phyloP scores from a whole-genome alignment of 2,113 vertebrate species.

The Colaptes auratus region DNA sequence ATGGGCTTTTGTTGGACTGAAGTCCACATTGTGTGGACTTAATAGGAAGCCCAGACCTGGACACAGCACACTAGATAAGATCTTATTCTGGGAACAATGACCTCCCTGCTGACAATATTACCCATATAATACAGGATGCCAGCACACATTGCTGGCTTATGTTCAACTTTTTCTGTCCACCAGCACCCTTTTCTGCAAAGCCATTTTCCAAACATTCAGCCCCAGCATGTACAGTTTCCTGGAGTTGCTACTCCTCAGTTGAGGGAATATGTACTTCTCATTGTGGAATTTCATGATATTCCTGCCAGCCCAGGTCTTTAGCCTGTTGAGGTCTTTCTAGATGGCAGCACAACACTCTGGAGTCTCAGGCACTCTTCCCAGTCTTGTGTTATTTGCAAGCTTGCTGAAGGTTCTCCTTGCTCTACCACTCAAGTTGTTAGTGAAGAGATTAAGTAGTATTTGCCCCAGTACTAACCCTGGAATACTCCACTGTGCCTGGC shows the following conservation, averaged over 20 bases:
- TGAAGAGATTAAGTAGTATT: too few relatives aligned
- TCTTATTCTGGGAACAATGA: background rate
- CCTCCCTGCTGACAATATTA: background rate
- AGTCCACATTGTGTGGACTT: too few relatives aligned
- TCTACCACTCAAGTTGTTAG: too few relatives aligned
- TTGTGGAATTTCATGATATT: too few relatives aligned
- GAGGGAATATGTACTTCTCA: background rate
- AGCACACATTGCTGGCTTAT: background rate
- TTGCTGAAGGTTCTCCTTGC: too few relatives aligned
- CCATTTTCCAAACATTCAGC: background rate
- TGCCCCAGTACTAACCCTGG: background rate
- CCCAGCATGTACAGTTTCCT: background rate
- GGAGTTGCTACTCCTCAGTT: background rate
- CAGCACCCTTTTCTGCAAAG: background rate
- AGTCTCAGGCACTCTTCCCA: too few relatives aligned
- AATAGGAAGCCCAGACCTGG: too few relatives aligned
- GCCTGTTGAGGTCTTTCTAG: too few relatives aligned
- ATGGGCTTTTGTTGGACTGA: background rate
- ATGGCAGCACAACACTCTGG: too few relatives aligned
- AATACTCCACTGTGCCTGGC: background rate
- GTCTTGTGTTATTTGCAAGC: too few relatives aligned
- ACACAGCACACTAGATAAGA: background rate
- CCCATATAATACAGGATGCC: background rate
- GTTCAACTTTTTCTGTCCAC: background rate
- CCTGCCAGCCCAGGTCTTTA: too few relatives aligned